phyloP scores from a whole-genome alignment of 2,113 vertebrate genomes.

The Azemiops feae region DNA sequence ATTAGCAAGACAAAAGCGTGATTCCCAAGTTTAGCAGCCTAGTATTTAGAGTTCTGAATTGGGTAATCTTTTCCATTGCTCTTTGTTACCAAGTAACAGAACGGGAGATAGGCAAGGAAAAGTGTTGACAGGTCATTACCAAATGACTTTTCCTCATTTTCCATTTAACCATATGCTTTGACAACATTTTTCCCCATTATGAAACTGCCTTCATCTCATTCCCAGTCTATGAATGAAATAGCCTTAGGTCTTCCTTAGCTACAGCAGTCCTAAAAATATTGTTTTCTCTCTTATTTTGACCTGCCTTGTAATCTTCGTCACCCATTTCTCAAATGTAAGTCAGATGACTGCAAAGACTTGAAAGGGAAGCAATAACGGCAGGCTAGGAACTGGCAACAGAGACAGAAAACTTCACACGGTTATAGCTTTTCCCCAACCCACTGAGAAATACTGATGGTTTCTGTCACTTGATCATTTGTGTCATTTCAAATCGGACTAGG shows the following conservation, averaged over 20 bases:
- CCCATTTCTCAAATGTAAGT: neutral
- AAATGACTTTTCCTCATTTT: neutral
- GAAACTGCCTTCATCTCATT: neutral
- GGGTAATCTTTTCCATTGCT: neutral
- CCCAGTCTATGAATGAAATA: neutral
- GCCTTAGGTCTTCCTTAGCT: neutral
- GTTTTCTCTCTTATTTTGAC: neutral
- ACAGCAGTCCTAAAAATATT: neutral
- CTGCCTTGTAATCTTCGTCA: neutral
- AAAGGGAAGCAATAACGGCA: neutral
- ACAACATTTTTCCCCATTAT: neutral
- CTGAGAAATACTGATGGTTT: conserved; percentile 54
- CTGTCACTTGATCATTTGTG: conserved; percentile 39
- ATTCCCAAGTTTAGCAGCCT: neutral
- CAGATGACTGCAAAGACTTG: neutral
- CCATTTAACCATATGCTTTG: neutral
- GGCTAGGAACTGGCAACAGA: neutral
- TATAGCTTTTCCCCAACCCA: conserved; percentile 27
- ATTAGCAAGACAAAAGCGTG: neutral
- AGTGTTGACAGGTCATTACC: conserved; percentile 57
- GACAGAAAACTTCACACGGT: neutral
- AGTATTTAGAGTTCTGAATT: neutral
- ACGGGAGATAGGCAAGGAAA: conserved; percentile 49
- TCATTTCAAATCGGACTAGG: conserved; percentile 60
- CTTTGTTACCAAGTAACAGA: conserved; percentile 30